These are phyloP conservation scores for Pammene aurita DNA, from an alignment of 2,888 invertebrate species.

Conservation along the genomic window DNA sequence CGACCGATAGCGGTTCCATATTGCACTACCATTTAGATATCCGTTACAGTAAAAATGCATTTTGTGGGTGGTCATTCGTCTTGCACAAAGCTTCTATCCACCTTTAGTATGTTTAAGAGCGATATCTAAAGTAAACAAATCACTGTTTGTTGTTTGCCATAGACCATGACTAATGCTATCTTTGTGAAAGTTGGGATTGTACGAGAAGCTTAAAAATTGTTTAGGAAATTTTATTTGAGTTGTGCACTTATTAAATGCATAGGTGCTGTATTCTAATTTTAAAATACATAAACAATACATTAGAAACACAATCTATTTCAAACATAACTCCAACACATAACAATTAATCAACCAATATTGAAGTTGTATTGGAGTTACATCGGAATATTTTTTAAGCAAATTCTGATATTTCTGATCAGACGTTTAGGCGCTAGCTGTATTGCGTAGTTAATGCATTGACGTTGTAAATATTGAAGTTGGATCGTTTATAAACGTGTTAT, in stretches of 20 bases:
- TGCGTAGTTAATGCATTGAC: no score
- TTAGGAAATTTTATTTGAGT: not conserved
- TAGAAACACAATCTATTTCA: no score
- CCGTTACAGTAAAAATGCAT: conserved; percentile 75
- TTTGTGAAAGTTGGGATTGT: conserved; percentile 16
- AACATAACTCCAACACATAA: no score
- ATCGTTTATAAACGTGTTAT: no score
- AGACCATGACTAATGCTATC: conserved; percentile 34
- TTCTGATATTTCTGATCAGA: no score
- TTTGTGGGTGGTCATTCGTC: conserved; percentile 70
- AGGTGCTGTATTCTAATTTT: no score
- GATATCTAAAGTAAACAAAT: conserved; percentile 41
- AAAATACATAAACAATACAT: no score
- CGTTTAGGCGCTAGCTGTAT: no score
- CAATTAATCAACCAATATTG: no score
- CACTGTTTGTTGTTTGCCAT: conserved; percentile 33
- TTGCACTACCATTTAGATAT: conserved; percentile 78
- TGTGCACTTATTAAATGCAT: not conserved
- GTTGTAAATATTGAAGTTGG: no score
- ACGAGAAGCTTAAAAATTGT: not conserved
- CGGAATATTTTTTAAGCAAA: no score
- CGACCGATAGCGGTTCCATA: conserved; percentile 69
- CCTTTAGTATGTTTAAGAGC: conserved; percentile 33
- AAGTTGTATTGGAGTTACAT: no score
- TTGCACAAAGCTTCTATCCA: conserved; percentile 50